A percentile compares a stretch with the other conserved stretches of the same genome.
phyloP scores from a whole-genome alignment of 2,888 invertebrate species.

The Crioceris asparagi region DNA sequence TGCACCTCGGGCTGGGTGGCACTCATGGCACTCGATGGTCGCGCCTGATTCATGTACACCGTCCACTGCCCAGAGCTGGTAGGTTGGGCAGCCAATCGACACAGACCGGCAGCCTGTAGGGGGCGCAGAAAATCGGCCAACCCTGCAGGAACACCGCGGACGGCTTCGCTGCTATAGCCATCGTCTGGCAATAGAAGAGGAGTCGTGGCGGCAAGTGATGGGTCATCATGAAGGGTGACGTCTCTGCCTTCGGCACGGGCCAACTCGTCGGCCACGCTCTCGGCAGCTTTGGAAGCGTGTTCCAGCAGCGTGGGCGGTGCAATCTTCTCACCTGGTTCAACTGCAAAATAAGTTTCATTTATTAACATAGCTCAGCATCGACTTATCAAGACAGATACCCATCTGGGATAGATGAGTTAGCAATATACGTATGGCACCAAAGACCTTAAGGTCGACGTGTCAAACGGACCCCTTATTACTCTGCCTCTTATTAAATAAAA shows the following conservation, averaged over 20 bases:
- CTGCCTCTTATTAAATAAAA: too few species aligned
- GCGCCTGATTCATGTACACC: conserved; percentile 65
- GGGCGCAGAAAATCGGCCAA: conserved; percentile 79
- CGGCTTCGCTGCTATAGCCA: conserved; percentile 92
- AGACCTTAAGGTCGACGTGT: too few species aligned
- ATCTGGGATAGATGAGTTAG: too few species aligned
- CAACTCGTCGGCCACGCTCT: conserved; percentile 84
- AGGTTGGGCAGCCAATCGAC: conserved; percentile 82
- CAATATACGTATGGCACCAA: too few species aligned
- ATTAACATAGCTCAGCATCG: too few species aligned
- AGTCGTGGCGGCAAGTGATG: conserved; percentile 76
- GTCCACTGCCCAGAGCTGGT: conserved; percentile 91
- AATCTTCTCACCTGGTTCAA: conserved; percentile 39
- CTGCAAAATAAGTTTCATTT: too few species aligned
- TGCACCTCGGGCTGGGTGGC: conserved; percentile 44
- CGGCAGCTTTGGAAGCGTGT: conserved; percentile 66
- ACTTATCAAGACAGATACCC: too few species aligned
- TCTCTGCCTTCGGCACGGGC: conserved; percentile 84
- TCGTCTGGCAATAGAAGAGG: conserved; percentile 89
- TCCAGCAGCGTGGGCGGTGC: conserved; percentile 51
- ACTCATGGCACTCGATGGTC: conserved; percentile 36
- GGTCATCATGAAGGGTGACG: conserved; percentile 82
- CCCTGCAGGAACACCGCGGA: conserved; percentile 80
- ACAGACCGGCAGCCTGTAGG: conserved; percentile 73
- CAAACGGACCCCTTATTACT: too few species aligned